Base-by-base conservation (phyloP, 1,140 invertebrate genomes). In the Gonioctena quinquepunctata region DNA sequence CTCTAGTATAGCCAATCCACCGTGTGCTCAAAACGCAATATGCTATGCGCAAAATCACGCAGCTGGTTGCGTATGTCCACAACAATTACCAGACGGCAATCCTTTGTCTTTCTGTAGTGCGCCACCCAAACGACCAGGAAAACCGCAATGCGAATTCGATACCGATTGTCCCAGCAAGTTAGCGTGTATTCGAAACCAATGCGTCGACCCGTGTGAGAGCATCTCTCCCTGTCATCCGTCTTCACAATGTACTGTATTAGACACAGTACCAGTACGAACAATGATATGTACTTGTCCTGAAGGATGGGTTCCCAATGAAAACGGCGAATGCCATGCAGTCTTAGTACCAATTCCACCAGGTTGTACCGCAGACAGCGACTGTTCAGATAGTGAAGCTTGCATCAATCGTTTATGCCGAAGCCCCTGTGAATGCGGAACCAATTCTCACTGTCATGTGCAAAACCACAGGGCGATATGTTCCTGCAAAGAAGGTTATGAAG, bases 391-490 rank as follows among this genome's bases (percentile, higher is more conserved):
- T 54, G 91, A 95, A 80, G 91, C 94, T 0, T 97, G 95, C 77
- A 88, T 95, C 27, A 94, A 95, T 76, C 86, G 93, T 77, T 89
- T 93, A 66, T 97, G 95, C 78, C 87, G 92, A 67, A 92, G 94
- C 72, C 94, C 94, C 2, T 96, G 94, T 78, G 91, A 92, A 78
- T 96, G 95, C 80, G 95, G 95, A 21, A 87, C 88, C 23, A 93
- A 96, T 79, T 91, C 94, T 4, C 88, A 91, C 69, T 97, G 95
- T 76, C 88, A 90, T 27, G 90, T 96, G 0, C 88, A 89, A 68
- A 91, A 95, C 73, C 95, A 96, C 75, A 89, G 93, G 27, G 92
- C 94, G 0, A 90, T 95, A 3, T 97, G 95, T 80, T 92, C 92
- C 2, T 96, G 95, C 79, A 86, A 90, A 70, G 87, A 91, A 74